phyloP scores from a whole-genome alignment of 2,797 vertebrate genomes.

The Betta splendens region DNA sequence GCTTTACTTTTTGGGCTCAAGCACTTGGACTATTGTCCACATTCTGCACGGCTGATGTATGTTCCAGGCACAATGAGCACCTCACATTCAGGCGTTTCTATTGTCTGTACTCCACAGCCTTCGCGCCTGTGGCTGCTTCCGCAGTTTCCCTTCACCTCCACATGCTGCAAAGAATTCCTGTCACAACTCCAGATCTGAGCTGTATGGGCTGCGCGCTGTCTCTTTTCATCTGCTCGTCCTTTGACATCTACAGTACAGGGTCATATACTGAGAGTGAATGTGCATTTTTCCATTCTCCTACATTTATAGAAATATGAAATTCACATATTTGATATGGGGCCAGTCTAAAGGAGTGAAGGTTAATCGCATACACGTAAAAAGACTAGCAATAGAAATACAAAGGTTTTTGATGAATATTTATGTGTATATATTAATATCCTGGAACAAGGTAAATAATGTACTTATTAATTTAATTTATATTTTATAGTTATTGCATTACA shows the following conservation, averaged over 20 bases:
- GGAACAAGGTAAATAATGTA: not conserved
- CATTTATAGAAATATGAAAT: conserved; percentile 16
- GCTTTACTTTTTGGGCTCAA: not conserved
- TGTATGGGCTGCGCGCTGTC: conserved; percentile 7
- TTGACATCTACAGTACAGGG: conserved; percentile 17
- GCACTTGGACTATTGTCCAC: not conserved
- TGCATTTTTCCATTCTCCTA: conserved; percentile 12
- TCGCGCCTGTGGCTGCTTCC: conserved; percentile 17
- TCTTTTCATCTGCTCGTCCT: conserved; percentile 32
- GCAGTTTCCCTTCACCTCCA: conserved; percentile 18
- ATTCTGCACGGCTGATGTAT: not conserved
- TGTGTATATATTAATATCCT: conserved; percentile 1
- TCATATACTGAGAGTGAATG: not conserved
- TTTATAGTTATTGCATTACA: too few species aligned
- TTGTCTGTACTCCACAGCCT: conserved; percentile 2
- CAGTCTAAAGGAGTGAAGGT: not conserved
- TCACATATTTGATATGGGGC: conserved; percentile 7
- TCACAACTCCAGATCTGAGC: conserved; percentile 22
- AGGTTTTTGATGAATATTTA: too few species aligned
- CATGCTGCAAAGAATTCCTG: conserved; percentile 22
- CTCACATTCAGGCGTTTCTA: conserved; percentile 12
- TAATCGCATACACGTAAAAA: not conserved
- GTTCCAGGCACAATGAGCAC: conserved; percentile 7
- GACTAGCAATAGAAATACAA: not conserved
- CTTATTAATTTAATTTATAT: too few species aligned